Evolutionary conservation across 1,140 invertebrate species (phyloP).

Genomic region (Galleria mellonella): DNA sequence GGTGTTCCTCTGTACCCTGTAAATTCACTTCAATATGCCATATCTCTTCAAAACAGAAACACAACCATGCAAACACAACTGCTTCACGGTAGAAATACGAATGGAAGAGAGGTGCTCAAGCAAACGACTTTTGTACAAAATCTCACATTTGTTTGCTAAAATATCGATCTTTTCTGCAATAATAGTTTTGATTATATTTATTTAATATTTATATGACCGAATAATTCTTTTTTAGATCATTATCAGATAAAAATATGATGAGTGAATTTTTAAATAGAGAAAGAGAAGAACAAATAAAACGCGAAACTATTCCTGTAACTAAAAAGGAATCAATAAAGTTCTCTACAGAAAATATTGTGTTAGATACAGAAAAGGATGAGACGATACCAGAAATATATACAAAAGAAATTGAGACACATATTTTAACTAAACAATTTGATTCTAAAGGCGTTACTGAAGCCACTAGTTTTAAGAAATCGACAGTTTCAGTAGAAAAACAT

Average conservation of each 20-base stretch:
- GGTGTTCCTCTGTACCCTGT: too few relatives aligned
- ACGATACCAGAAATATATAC: conserved; percentile 18
- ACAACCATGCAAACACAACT: too few relatives aligned
- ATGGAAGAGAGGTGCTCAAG: too few relatives aligned
- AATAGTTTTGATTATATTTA: conserved; percentile 12
- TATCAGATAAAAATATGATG: conserved; percentile 35
- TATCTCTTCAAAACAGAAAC: too few relatives aligned
- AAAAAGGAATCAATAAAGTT: conserved; percentile 9
- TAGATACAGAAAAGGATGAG: conserved; percentile 11
- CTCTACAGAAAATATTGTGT: background rate
- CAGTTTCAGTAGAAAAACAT: background rate
- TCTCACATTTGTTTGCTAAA: too few relatives aligned
- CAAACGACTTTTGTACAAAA: too few relatives aligned
- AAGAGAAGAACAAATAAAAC: conserved; percentile 51
- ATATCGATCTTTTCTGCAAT: too few relatives aligned
- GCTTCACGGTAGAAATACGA: too few relatives aligned
- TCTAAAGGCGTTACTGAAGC: background rate
- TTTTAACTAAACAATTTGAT: background rate
- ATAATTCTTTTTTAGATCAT: conserved; percentile 21
- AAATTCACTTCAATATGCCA: too few relatives aligned
- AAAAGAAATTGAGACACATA: conserved; percentile 12
- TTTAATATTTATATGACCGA: background rate
- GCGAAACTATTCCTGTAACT: conserved; percentile 25
- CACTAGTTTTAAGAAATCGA: too few relatives aligned
- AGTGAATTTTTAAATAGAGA: conserved; percentile 46